These are phyloP conservation scores for Leptopilina clavipes DNA, from an alignment of 1,140 invertebrate species.

Conservation along the genomic window DNA sequence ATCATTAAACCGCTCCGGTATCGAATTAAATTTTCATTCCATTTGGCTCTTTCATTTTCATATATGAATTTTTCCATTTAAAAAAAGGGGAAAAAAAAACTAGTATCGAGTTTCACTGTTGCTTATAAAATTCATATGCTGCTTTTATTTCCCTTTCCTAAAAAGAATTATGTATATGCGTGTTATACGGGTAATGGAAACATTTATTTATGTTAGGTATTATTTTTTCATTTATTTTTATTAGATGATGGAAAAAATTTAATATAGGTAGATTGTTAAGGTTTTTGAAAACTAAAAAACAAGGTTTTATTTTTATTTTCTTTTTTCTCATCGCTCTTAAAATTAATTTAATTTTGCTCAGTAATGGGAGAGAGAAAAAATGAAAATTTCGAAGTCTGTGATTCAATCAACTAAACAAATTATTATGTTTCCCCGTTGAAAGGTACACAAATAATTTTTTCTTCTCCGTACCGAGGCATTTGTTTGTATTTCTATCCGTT, in stretches of 20 bases:
- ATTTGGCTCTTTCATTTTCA: background rate
- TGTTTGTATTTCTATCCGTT: background rate
- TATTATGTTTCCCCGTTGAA: background rate
- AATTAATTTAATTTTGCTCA: background rate
- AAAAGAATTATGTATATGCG: background rate
- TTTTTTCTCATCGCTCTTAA: too few species aligned
- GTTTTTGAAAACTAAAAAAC: too few species aligned
- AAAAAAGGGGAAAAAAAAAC: background rate
- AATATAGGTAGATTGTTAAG: too few species aligned
- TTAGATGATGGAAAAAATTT: too few species aligned
- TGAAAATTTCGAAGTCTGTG: background rate
- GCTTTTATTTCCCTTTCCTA: background rate
- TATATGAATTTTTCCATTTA: background rate
- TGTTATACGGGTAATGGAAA: background rate
- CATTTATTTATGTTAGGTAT: background rate
- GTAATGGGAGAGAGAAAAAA: background rate
- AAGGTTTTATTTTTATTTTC: too few species aligned
- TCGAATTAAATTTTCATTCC: slow-evolving; percentile 6
- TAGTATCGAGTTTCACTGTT: background rate
- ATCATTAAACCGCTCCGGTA: background rate
- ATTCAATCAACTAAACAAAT: slow-evolving; percentile 17
- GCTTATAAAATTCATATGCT: slow-evolving; percentile 12
- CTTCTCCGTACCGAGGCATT: background rate
- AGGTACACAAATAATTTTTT: background rate
- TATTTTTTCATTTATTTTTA: background rate